These are phyloP conservation scores for Scaptomyza graminum DNA, from an alignment of 1,140 invertebrate genomes.

Conservation along the genomic window DNA sequence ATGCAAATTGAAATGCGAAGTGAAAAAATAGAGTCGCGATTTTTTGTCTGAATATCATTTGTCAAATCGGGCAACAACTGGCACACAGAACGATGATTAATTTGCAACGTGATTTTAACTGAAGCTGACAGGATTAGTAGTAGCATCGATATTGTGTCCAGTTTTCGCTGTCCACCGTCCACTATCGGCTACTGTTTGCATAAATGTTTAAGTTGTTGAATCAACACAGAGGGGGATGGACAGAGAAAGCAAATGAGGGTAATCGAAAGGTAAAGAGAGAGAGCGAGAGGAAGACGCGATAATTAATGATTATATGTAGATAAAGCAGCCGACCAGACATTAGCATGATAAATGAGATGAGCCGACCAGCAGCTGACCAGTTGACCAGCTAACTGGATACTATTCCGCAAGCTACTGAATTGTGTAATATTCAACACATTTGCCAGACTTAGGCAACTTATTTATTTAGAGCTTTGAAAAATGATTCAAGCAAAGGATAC, in stretches of 20 bases:
- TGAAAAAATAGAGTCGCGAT: constrained; percentile 20
- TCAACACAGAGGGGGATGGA: constrained; percentile 50
- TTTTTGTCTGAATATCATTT: constrained; percentile 20
- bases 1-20: constrained; percentile 65
- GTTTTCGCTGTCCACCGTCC: constrained; percentile 18
- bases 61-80: constrained; percentile 29
- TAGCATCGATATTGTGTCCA: constrained; percentile 13
- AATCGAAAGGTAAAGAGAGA: not conserved
- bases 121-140: constrained; percentile 30
- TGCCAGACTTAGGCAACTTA: constrained; percentile 11
- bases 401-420: constrained; percentile 51
- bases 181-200: constrained; percentile 62
- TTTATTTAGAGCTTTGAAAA: constrained; percentile 3
- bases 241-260: too few species aligned
- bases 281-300: constrained; percentile 32
- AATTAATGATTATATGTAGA: constrained; percentile 70
- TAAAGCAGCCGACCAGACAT: constrained; percentile 42
- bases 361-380: constrained; percentile 29
- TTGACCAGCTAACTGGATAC: constrained; percentile 28
- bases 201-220: constrained; percentile 76
- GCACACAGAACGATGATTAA: constrained; percentile 43
- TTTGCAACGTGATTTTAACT: constrained; percentile 37
- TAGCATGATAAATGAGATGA: constrained; percentile 73
- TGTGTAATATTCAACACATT: constrained; percentile 60
- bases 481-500: constrained; percentile 6